Evolutionary conservation across 2,113 vertebrate genomes (phyloP).

Genomic region (Urocynchramus pylzowi): DNA sequence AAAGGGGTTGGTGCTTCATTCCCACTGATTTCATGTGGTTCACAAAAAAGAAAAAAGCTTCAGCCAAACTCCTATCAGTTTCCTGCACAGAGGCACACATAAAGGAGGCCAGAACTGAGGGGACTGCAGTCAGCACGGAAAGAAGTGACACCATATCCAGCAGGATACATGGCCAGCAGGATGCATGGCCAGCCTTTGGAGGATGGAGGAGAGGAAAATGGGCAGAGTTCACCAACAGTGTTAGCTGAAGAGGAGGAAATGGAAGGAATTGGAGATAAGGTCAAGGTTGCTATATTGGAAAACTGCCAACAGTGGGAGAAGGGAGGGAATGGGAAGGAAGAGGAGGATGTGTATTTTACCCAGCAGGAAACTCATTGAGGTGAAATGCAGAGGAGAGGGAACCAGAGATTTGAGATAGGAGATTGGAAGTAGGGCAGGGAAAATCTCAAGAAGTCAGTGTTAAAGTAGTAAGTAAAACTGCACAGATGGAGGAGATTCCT

Average conservation of each 20-base stretch:
- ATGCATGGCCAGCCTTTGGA: not conserved
- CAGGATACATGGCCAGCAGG: slow-evolving; percentile 31
- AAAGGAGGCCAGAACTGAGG: not conserved
- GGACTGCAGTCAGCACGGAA: not conserved
- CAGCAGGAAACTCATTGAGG: not conserved
- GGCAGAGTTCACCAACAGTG: not conserved
- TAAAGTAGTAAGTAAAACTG: not conserved
- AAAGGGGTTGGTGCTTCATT: not conserved
- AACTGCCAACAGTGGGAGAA: slow-evolving; percentile 2
- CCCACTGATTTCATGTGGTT: not conserved
- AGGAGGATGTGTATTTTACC: not conserved
- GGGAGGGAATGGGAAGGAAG: slow-evolving; percentile 26
- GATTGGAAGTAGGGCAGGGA: not conserved
- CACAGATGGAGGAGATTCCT: not conserved
- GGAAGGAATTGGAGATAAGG: slow-evolving; percentile 26
- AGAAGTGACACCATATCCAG: slow-evolving; percentile 21
- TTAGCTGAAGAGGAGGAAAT: slow-evolving; percentile 28
- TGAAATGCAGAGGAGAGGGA: not conserved
- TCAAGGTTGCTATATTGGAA: slow-evolving; percentile 26
- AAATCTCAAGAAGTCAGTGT: not conserved
- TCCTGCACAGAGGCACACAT: not conserved
- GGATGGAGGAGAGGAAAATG: slow-evolving; percentile 5
- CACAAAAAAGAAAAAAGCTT: not conserved
- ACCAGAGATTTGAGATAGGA: not conserved
- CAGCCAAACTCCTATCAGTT: not conserved